Base-by-base conservation (phyloP, 2,113 vertebrate genomes). In the Tylochromis polylepis region DNA sequence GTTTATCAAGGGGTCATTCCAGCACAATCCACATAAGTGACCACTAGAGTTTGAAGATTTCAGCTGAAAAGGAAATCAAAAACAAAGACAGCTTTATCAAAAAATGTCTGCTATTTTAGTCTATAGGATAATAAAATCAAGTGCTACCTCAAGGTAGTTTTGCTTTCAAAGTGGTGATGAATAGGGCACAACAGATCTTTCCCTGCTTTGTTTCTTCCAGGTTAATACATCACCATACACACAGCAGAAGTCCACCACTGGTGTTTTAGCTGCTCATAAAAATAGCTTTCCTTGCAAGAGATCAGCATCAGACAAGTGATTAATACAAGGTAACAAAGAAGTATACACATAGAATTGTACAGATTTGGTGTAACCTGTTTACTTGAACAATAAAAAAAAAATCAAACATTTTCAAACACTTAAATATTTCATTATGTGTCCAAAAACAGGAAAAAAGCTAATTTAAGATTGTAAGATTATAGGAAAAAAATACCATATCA, bases 31-130 rank as follows among this genome's bases (percentile, higher is more conserved):
- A 72, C 65, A 16, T 1, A 41, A 62, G 10, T 3, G 24, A 3
- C 38, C 38, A 43, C 38, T n/a, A 0, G 62, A 0, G 14, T 27
- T 43, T 43, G 0, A 43, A 0, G 36, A 4, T 43, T 43, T 43
- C n/a, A 24, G 36, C 62, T 22, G 11, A 67, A 34, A 38, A 38
- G 65, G 49, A 53, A 53, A 53, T 53, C 51, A 20, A 20, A 53
- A 20, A 20, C 51, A 2, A 53, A 41, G 55, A 62, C 29, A 29
- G 9, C 15, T 3, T 65, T 18, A 81, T 82, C 22, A 75, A 59
- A 89, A 83, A 20, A 31, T 5, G 56, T 59, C 36, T 12, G 5
- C 65, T 94, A 91, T 91, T 91, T 90, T 34, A 85, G 57, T 72
- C 56, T 79, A 65, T 31, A 49, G 43, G 72, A 10, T 38, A 10